phyloP scores from a whole-genome alignment of 2,113 vertebrate genomes.

The Lepus timidus region DNA sequence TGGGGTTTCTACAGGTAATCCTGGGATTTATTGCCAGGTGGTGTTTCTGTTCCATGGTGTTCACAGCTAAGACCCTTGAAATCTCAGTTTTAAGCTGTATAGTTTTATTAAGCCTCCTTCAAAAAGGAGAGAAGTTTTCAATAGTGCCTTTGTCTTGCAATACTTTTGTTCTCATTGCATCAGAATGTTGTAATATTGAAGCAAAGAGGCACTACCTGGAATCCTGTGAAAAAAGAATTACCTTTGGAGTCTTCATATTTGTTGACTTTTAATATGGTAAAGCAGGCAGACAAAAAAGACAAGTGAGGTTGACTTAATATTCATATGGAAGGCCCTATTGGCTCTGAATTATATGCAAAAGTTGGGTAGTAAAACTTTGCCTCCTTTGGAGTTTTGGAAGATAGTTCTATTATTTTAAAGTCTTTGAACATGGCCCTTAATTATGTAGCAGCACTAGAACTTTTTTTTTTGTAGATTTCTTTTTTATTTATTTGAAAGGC shows the following conservation, averaged over 20 bases:
- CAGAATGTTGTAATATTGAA: conserved; percentile 50
- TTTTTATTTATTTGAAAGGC: too few species aligned
- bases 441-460: background rate
- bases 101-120: conserved; percentile 81
- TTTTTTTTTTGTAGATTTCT: too few species aligned
- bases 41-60: conserved; percentile 77
- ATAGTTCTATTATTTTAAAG: background rate
- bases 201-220: background rate
- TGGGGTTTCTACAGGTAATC: conserved; percentile 87
- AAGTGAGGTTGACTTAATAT: background rate
- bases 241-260: conserved; percentile 4
- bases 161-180: conserved; percentile 64
- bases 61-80: conserved; percentile 66
- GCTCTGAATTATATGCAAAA: background rate
- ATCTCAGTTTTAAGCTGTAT: conserved; percentile 75
- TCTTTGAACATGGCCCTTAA: background rate
- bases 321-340: background rate
- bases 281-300: conserved; percentile 4
- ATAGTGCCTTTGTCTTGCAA: conserved; percentile 83
- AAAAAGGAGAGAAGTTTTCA: conserved; percentile 74
- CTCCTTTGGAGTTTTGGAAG: background rate
- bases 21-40: conserved; percentile 77
- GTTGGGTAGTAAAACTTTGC: background rate
- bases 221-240: conserved; percentile 62
- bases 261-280: conserved; percentile 56